phyloP scores from a whole-genome alignment of 2,888 invertebrate genomes.

The Drosophila infuscata region DNA sequence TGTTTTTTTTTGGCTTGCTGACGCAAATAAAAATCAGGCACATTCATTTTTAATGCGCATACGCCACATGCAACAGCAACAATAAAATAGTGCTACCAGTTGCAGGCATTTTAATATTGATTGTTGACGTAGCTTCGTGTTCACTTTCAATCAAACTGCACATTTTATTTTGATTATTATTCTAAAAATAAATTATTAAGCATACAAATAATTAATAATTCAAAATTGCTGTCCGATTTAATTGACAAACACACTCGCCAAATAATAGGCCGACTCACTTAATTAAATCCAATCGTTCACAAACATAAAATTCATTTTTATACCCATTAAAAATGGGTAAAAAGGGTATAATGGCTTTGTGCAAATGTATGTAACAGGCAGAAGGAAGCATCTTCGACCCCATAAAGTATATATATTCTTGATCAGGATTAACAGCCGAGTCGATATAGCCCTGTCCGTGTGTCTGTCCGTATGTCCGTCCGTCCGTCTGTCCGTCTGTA shows the following conservation, averaged over 20 bases:
- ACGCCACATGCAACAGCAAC: conserved; percentile 35
- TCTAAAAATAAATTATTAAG: conserved; percentile 50
- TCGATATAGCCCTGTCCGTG: too few relatives aligned
- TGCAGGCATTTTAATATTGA: conserved; percentile 24
- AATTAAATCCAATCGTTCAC: conserved; percentile 65
- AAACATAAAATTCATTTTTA: not conserved
- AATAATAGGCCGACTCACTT: conserved; percentile 49
- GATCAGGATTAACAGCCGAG: too few relatives aligned
- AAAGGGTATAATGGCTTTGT: too few relatives aligned
- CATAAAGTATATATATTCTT: too few relatives aligned
- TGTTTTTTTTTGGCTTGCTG: conserved; percentile 9
- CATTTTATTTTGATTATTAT: conserved; percentile 62
- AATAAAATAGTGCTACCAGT: not conserved
- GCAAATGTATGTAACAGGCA: too few relatives aligned
- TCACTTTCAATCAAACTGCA: conserved; percentile 10
- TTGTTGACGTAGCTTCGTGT: conserved; percentile 31
- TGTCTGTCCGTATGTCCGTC: too few relatives aligned
- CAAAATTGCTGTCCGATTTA: conserved; percentile 63
- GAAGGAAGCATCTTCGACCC: too few relatives aligned
- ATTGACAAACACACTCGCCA: conserved; percentile 43
- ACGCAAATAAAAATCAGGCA: conserved; percentile 16
- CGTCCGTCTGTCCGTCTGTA: too few relatives aligned
- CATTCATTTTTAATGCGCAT: conserved; percentile 52
- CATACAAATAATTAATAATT: conserved; percentile 27
- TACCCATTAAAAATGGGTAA: too few relatives aligned